phyloP scores from a whole-genome alignment of 2,113 vertebrate species.

The Chaetorhynchus papuensis region DNA sequence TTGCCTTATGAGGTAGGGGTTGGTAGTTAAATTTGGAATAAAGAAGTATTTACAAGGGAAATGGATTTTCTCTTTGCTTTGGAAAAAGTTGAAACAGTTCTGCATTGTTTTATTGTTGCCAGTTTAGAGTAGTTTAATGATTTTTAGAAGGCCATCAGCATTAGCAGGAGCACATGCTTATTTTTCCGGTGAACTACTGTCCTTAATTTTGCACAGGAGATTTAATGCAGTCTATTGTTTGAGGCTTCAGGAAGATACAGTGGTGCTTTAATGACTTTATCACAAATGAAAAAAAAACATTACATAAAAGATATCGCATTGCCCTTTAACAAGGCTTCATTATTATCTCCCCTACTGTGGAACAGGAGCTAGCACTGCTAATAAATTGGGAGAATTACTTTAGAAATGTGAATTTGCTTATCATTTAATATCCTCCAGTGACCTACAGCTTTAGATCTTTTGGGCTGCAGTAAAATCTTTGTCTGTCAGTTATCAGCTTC shows the following conservation, averaged over 20 bases:
- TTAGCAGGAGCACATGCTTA: background rate
- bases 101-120: background rate
- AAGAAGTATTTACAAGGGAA: background rate
- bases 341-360: conserved; percentile 68
- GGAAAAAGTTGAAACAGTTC: background rate
- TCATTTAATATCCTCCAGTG: conserved; percentile 52
- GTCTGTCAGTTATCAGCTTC: background rate
- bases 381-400: conserved; percentile 68
- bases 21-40: background rate
- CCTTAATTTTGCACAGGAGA: conserved; percentile 59
- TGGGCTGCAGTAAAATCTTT: conserved; percentile 22
- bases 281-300: conserved; percentile 50
- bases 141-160: conserved; percentile 30
- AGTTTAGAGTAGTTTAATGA: conserved; percentile 26
- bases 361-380: conserved; percentile 37
- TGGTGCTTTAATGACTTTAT: conserved; percentile 60
- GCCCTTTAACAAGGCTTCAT: conserved; percentile 61
- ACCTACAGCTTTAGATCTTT: conserved; percentile 54
- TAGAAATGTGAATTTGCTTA: conserved; percentile 64
- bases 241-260: conserved; percentile 40
- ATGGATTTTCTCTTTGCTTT: conserved; percentile 28
- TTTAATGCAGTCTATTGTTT: conserved; percentile 36
- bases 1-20: background rate
- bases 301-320: conserved; percentile 51
- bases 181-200: conserved; percentile 26